A percentile compares a stretch with the other conserved stretches of the same genome.
These are phyloP conservation scores for Hoplostethus mediterraneus DNA, from an alignment of 2,797 vertebrate species.

Conservation along the genomic window DNA sequence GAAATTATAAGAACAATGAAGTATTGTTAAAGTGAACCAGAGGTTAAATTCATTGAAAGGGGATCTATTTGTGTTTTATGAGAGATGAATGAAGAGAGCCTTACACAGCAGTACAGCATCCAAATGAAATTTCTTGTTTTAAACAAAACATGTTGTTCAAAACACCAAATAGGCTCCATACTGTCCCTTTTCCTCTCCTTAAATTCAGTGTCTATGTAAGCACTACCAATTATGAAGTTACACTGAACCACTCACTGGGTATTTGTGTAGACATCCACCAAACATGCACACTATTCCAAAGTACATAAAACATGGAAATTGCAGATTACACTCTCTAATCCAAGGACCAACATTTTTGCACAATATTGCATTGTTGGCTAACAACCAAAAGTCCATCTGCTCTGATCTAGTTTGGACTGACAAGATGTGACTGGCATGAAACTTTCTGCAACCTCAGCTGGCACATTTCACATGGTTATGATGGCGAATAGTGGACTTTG, in stretches of 20 bases:
- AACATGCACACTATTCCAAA: conserved; percentile 73
- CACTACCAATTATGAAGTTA: conserved; percentile 63
- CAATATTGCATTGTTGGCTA: conserved; percentile 74
- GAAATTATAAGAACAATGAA: not conserved
- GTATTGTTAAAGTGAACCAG: not conserved
- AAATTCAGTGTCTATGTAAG: conserved; percentile 44
- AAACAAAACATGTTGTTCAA: not conserved
- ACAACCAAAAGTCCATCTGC: conserved; percentile 66
- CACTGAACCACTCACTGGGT: conserved; percentile 58
- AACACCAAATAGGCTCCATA: conserved; percentile 14
- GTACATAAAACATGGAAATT: conserved; percentile 77
- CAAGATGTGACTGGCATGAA: conserved; percentile 53
- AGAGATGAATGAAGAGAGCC: not conserved
- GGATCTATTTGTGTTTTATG: not conserved
- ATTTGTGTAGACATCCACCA: conserved; percentile 67
- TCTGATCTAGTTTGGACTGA: conserved; percentile 59
- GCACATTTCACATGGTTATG: conserved; percentile 31
- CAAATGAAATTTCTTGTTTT: not conserved
- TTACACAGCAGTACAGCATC: not conserved
- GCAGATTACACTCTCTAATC: conserved; percentile 80
- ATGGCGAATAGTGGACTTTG: conserved; percentile 24
- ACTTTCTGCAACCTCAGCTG: conserved; percentile 44
- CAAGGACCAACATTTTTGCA: conserved; percentile 70
- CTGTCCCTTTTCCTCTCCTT: conserved; percentile 10
- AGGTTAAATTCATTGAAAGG: not conserved